Evolutionary conservation across 2,888 invertebrate species (phyloP), one percentile per base, ranked within the genome.

Genomic region (Plebejus melissa): DNA sequence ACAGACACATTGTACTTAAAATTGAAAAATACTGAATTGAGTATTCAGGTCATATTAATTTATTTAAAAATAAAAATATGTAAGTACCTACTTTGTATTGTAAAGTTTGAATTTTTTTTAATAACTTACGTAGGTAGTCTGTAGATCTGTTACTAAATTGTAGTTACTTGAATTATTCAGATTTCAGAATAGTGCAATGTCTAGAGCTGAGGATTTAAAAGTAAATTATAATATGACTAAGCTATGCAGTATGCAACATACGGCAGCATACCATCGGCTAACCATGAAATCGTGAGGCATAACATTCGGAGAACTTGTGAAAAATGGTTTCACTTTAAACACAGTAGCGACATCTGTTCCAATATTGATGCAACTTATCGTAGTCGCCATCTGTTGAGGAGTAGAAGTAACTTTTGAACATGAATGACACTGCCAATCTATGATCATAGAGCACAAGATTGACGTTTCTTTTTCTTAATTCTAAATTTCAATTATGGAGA

Each of bases 341-440:
- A 28, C 41, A 22, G 50, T 54, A 32, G 72, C 50, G 72, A 32
- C 72, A 72, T 72, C 72, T 72, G 54, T 72, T 32, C 5, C 6
- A 16, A 28, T 32, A 32, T 50, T 32, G 6, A 13, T 41, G 50
- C 16, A 41, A 16, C 13, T 38, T 36, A 36, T 58, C 4, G 36
- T 38, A 1, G 22, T 13, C 76, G 50, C 76, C 86, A 87, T 85
- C 87, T 87, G 74, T 78, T 60, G 79, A 28, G 13, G 74, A 81
- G 77, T 82, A 82, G 82, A 74, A n/a, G 1, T 28, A 71, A 71
- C 46, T 36, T 38, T 57, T 22, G 6, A 36, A 54, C n/a, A 72
- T 57, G 13, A 50, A 72, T 57, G 36, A 22, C 9, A 6, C 22
- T 58, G 54, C 1, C 54, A 54, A 16, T 13, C 13, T 4, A 13